Evolutionary conservation across 2,888 invertebrate genomes (phyloP).

Genomic region (Coleophora deauratella): DNA sequence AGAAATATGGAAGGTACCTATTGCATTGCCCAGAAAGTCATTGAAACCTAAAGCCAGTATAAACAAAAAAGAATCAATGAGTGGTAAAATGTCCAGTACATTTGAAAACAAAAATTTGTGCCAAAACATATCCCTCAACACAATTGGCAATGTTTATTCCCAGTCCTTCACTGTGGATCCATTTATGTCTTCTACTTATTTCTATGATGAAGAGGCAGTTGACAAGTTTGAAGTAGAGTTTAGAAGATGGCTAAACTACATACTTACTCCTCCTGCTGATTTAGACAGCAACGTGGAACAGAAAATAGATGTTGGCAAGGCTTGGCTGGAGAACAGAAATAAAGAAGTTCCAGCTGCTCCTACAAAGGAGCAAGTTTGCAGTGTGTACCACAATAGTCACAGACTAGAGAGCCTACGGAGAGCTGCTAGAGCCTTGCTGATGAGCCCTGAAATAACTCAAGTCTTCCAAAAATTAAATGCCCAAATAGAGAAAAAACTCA

Average conservation of each 20-base stretch:
- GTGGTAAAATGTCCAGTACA: constrained; percentile 32
- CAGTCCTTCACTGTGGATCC: constrained; percentile 77
- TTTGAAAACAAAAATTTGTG: constrained; percentile 58
- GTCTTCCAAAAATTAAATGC: constrained; percentile 80
- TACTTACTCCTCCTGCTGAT: constrained; percentile 83
- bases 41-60: constrained; percentile 31
- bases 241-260: constrained; percentile 85
- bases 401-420: constrained; percentile 79
- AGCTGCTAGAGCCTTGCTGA: constrained; percentile 77
- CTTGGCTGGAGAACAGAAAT: constrained; percentile 82
- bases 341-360: constrained; percentile 79
- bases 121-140: constrained; percentile 52
- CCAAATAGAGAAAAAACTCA: constrained; percentile 83
- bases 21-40: constrained; percentile 33
- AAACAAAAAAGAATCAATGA: constrained; percentile 31
- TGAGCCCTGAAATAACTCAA: constrained; percentile 73
- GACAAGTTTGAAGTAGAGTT: constrained; percentile 80
- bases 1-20: constrained; percentile 55
- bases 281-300: constrained; percentile 76
- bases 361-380: constrained; percentile 80
- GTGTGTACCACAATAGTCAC: constrained; percentile 78
- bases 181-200: constrained; percentile 77
- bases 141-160: constrained; percentile 56
- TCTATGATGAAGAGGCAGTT: constrained; percentile 79
- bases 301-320: constrained; percentile 80